A percentile compares a stretch with the other conserved stretches of the same genome.
These are phyloP conservation scores for Rotaria magnacalcarata DNA, from an alignment of 2,888 invertebrate species.

Conservation along the genomic window DNA sequence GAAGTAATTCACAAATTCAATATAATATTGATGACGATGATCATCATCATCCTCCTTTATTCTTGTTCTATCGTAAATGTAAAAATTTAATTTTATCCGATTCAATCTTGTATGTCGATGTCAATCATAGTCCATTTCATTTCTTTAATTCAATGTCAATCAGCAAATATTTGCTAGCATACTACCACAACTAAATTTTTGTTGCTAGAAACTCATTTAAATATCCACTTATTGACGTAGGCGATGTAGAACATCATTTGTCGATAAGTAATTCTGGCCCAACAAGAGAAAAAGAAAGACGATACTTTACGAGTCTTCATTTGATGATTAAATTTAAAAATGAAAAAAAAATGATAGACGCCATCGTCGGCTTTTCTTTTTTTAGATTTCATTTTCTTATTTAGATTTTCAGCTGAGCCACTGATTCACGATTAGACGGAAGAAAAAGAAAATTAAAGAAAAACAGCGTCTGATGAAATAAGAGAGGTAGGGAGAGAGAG, in stretches of 20 bases:
- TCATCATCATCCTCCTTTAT: not conserved
- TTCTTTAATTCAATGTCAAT: slow-evolving; percentile 3
- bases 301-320: not conserved
- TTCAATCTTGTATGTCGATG: not conserved
- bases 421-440: not conserved
- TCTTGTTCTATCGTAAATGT: not conserved
- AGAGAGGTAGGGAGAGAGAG: not conserved
- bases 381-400: not conserved
- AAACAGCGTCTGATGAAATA: not conserved
- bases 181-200: not conserved
- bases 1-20: too few species aligned
- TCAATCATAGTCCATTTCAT: not conserved
- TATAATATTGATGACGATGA: not conserved
- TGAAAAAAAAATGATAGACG: not conserved
- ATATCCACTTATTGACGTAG: not conserved
- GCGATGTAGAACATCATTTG: not conserved
- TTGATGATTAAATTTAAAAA: not conserved
- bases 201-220: not conserved
- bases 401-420: not conserved
- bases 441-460: not conserved
- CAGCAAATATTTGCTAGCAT: not conserved
- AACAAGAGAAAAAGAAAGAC: not conserved
- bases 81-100: not conserved
- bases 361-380: not conserved
- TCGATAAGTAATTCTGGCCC: not conserved